These are phyloP conservation scores for Pampus argenteus DNA, from an alignment of 2,797 vertebrate species.

Conservation along the genomic window DNA sequence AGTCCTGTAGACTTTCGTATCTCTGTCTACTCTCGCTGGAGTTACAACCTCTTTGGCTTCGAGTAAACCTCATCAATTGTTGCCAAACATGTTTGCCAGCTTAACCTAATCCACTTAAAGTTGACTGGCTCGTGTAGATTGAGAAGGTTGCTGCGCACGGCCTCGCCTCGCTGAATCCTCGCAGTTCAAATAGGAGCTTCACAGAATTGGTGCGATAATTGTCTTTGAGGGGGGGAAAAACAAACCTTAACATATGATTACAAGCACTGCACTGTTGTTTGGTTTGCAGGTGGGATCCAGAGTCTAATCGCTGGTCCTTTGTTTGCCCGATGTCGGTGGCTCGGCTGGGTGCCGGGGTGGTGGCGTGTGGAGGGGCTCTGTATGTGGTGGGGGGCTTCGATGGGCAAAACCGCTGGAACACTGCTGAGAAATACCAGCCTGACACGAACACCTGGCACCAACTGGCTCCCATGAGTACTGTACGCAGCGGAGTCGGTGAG, in stretches of 20 bases:
- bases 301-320: conserved; percentile 85
- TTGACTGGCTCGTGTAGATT: conserved; percentile 58
- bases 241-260: neutral
- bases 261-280: conserved; percentile 2
- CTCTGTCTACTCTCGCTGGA: conserved; percentile 1
- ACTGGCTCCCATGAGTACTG: conserved; percentile 83
- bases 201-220: neutral
- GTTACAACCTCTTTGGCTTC: conserved; percentile 51
- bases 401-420: conserved; percentile 85
- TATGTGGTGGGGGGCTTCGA: conserved; percentile 88
- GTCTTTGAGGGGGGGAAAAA: neutral
- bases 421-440: conserved; percentile 85
- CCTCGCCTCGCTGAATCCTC: neutral
- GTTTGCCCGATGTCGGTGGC: conserved; percentile 84
- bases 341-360: conserved; percentile 86
- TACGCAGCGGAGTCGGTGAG: conserved; percentile 88
- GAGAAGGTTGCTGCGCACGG: conserved; percentile 37
- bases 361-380: conserved; percentile 79
- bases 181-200: conserved; percentile 5
- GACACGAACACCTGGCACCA: conserved; percentile 86
- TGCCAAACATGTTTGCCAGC: conserved; percentile 59
- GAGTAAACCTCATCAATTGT: conserved; percentile 66
- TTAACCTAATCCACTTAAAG: conserved; percentile 74
- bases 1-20: conserved; percentile 8
- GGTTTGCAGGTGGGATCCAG: conserved; percentile 86